These are phyloP conservation scores for Meandrina meandrites DNA, from an alignment of 92 coral and sea anemone genomes.

Conservation along the genomic window DNA sequence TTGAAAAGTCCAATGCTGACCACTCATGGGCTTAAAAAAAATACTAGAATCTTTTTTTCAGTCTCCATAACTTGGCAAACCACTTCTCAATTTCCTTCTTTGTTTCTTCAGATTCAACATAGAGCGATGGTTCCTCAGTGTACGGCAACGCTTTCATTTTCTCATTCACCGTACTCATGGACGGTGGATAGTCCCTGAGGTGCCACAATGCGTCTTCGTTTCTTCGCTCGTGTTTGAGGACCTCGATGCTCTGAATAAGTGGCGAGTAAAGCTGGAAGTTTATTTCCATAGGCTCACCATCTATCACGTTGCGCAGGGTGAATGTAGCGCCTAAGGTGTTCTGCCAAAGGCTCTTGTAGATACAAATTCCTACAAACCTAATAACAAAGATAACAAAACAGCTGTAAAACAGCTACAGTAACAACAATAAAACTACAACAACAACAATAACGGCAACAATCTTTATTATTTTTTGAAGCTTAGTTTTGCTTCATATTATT, in stretches of 20 bases:
- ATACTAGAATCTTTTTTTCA: slow-evolving; percentile 53
- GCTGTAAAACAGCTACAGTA: neutral
- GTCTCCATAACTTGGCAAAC: slow-evolving; percentile 80
- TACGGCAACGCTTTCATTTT: slow-evolving; percentile 90
- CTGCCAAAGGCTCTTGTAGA: slow-evolving; percentile 96
- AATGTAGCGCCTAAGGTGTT: slow-evolving; percentile 94
- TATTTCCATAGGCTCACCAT: slow-evolving; percentile 93
- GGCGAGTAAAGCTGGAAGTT: slow-evolving; percentile 97
- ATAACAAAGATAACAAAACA: neutral
- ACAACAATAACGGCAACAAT: too few species aligned
- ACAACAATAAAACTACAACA: neutral
- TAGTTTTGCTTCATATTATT: too few species aligned
- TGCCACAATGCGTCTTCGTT: slow-evolving; percentile 81
- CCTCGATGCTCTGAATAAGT: slow-evolving; percentile 88
- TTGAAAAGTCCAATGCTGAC: neutral
- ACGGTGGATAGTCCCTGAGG: slow-evolving; percentile 95
- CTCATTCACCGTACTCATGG: slow-evolving; percentile 87
- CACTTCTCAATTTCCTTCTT: slow-evolving; percentile 80
- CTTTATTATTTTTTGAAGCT: too few species aligned
- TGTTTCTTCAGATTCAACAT: slow-evolving; percentile 84
- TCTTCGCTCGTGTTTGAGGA: slow-evolving; percentile 82
- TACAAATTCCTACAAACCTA: slow-evolving; percentile 96
- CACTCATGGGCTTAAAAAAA: neutral
- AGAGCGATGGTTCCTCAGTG: slow-evolving; percentile 75
- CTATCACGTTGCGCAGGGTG: slow-evolving; percentile 93